phyloP scores from a whole-genome alignment of 1,140 invertebrate genomes.

The Pinna nobilis region DNA sequence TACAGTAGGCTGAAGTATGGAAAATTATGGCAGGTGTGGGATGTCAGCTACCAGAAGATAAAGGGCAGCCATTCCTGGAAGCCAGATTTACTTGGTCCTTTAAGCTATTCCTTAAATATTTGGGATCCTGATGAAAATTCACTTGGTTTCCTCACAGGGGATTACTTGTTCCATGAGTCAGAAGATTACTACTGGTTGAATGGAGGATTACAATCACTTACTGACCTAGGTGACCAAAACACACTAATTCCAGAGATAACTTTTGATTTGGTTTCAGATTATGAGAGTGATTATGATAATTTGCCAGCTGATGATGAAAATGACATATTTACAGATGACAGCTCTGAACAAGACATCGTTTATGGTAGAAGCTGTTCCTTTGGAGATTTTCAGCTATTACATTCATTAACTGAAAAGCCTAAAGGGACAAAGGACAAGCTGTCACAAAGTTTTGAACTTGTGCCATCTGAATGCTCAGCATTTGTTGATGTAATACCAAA shows the following conservation, averaged over 20 bases:
- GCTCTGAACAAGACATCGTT: neutral
- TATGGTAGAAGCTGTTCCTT: conserved; percentile 48
- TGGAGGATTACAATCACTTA: neutral
- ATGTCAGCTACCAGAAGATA: conserved; percentile 55
- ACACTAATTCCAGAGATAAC: conserved; percentile 54
- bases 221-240: conserved; percentile 25
- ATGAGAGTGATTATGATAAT: conserved; percentile 31
- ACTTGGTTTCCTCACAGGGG: conserved; percentile 12
- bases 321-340: conserved; percentile 6
- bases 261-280: conserved; percentile 49
- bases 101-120: conserved; percentile 14
- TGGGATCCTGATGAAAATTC: conserved; percentile 1
- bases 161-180: neutral
- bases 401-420: conserved; percentile 28
- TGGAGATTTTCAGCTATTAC: conserved; percentile 46
- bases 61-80: conserved; percentile 14
- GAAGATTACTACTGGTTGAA: neutral
- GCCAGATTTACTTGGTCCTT: conserved; percentile 7
- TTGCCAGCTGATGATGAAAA: conserved; percentile 36
- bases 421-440: conserved; percentile 34
- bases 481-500: conserved; percentile 59
- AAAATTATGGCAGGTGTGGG: conserved; percentile 51
- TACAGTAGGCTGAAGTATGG: neutral
- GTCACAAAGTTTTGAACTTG: conserved; percentile 57
- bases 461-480: conserved; percentile 61